These are phyloP conservation scores for Seira musarum DNA, from an alignment of 2,888 invertebrate genomes.

Conservation along the genomic window DNA sequence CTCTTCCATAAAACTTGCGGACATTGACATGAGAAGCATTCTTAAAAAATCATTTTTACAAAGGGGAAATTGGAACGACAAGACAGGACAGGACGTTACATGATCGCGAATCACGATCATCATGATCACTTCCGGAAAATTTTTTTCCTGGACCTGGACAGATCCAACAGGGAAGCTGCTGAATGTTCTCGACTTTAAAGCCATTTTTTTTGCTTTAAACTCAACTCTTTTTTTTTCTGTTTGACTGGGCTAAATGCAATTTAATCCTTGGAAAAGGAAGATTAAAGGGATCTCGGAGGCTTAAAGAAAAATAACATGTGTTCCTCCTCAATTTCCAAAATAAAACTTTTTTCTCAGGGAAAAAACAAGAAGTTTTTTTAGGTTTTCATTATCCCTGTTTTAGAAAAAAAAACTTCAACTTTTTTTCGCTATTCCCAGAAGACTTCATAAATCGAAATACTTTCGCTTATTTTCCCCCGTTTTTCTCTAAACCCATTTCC, in stretches of 20 bases:
- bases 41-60: no score
- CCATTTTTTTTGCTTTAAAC: constrained; percentile 37
- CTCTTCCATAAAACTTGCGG: no score
- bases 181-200: no score
- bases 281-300: constrained; percentile 43
- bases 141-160: neutral
- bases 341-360: neutral
- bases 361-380: constrained; percentile 22
- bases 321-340: neutral
- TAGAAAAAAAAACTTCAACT: neutral
- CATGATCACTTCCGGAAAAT: neutral
- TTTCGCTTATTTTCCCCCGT: constrained; percentile 8
- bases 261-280: constrained; percentile 53
- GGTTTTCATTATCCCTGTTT: constrained; percentile 10
- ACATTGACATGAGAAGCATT: no score
- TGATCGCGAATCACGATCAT: neutral
- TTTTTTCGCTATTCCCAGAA: constrained; percentile 27
- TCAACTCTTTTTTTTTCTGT: constrained; percentile 17
- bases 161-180: neutral
- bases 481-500: constrained; percentile 11
- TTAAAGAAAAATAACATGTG: constrained; percentile 4
- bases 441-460: constrained; percentile 30
- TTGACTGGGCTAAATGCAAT: constrained; percentile 40
- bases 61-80: neutral
- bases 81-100: neutral